These are phyloP conservation scores for Papilio xuthus DNA, from an alignment of 1,140 invertebrate genomes.

Conservation along the genomic window DNA sequence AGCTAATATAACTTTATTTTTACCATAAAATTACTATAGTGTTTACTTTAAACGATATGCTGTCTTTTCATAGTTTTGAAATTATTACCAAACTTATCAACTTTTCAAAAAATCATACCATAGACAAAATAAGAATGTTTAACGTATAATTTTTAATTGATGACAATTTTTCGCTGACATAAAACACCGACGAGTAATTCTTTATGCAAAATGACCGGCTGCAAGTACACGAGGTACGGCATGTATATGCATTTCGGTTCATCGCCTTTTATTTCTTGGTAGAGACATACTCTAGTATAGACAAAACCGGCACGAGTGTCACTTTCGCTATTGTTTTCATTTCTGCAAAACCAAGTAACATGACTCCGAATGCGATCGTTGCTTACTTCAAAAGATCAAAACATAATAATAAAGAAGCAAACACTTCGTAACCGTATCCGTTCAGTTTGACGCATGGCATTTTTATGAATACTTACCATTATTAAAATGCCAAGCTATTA, in stretches of 20 bases:
- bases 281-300: not conserved
- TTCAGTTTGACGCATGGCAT: constrained; percentile 7
- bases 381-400: constrained; percentile 17
- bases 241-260: not conserved
- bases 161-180: no score
- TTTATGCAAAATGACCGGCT: no score
- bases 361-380: not conserved
- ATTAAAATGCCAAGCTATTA: not conserved
- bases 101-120: no score
- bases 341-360: constrained; percentile 8
- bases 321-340: not conserved
- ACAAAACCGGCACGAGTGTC: not conserved
- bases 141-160: no score
- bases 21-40: no score
- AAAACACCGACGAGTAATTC: no score
- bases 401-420: constrained; percentile 16
- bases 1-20: no score
- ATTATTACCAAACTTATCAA: no score
- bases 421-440: not conserved
- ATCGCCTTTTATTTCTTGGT: not conserved
- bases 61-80: no score
- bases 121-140: no score
- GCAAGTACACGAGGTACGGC: not conserved
- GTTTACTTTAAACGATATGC: no score
- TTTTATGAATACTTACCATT: not conserved